Percentiles rank a stretch among this genome's conserved stretches.
Conservation (phyloP, 2,888 invertebrate species). For the Hetaerina titia region DNA sequence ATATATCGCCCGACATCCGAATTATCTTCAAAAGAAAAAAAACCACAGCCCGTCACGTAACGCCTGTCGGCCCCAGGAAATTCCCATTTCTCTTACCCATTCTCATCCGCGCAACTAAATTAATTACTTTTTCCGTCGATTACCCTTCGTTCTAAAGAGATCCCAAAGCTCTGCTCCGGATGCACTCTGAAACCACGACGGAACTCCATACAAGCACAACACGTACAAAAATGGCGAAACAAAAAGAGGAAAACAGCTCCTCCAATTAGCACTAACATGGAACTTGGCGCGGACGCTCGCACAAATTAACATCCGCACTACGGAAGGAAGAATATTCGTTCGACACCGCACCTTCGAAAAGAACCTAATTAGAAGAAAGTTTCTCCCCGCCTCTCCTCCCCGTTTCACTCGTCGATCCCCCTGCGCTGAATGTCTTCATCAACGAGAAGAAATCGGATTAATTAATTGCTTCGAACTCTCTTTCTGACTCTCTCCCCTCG, state of each 20-base stretch:
- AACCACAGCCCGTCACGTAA: neutral
- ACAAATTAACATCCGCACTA: slow-evolving; percentile 12
- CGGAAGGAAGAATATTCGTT: neutral
- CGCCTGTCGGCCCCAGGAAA: neutral
- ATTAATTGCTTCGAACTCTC: slow-evolving; percentile 35
- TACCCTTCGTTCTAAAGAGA: neutral
- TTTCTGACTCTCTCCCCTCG: neutral
- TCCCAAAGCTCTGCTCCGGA: neutral
- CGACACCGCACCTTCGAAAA: slow-evolving; percentile 9
- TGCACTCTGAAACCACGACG: neutral
- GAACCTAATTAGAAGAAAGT: slow-evolving; percentile 7
- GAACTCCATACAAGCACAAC: neutral
- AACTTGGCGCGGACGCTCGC: slow-evolving; percentile 1
- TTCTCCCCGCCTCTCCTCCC: neutral
- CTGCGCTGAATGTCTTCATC: slow-evolving; percentile 38
- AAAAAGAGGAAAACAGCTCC: neutral
- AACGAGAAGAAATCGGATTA: slow-evolving; percentile 45
- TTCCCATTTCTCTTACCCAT: slow-evolving; percentile 23
- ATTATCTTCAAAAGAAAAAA: neutral
- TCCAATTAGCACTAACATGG: slow-evolving; percentile 27
- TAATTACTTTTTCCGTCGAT: neutral
- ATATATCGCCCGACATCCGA: neutral
- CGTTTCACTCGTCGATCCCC: neutral
- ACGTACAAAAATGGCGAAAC: neutral
- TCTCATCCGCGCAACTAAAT: neutral